Percentiles rank a stretch among this genome's conserved stretches.
These are phyloP conservation scores for Cyphomyrus discorhynchus DNA, from an alignment of 2,113 vertebrate genomes.

Conservation along the genomic window DNA sequence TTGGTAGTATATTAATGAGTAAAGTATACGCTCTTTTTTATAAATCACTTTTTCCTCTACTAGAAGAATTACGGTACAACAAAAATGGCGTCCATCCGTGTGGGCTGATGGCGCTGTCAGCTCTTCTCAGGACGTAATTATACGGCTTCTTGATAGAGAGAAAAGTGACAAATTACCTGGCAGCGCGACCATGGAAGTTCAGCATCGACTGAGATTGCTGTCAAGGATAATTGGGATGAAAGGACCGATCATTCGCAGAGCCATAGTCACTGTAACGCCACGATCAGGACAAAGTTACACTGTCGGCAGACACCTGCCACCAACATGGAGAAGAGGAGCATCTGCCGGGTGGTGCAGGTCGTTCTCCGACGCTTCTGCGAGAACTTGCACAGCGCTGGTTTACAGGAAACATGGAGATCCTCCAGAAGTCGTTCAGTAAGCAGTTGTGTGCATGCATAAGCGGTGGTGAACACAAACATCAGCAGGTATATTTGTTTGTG, in stretches of 20 bases:
- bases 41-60: not conserved
- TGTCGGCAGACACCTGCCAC: not conserved
- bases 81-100: not conserved
- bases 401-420: slow-evolving; percentile 61
- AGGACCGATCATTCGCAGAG: slow-evolving; percentile 8
- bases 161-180: not conserved
- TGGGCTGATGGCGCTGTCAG: not conserved
- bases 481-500: not conserved
- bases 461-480: not conserved
- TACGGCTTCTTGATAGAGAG: not conserved
- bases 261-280: not conserved
- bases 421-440: slow-evolving; percentile 57
- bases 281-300: not conserved
- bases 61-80: slow-evolving; percentile 14
- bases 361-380: slow-evolving; percentile 19
- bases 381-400: slow-evolving; percentile 39
- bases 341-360: not conserved
- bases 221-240: not conserved
- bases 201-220: not conserved
- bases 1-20: not conserved
- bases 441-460: not conserved
- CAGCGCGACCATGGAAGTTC: not conserved
- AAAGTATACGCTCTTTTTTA: not conserved
- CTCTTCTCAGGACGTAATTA: not conserved
- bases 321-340: not conserved